A percentile compares a stretch with the other conserved stretches of the same genome.
phyloP scores from a whole-genome alignment of 2,888 invertebrate species.

The Papilio elwesi region DNA sequence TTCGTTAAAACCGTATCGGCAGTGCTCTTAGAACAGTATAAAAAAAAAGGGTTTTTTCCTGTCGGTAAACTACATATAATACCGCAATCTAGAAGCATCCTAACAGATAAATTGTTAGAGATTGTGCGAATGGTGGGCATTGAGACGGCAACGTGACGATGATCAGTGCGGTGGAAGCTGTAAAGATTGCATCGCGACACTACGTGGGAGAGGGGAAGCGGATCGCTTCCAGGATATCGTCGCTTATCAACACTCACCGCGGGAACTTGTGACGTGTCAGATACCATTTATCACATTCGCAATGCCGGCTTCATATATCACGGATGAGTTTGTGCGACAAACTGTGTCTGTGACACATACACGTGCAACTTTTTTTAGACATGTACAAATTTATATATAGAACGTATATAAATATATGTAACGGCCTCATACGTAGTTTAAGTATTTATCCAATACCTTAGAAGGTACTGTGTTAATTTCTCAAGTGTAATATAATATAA shows the following conservation, averaged over 20 bases:
- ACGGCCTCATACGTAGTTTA: too few species aligned
- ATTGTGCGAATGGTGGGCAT: slow-evolving; percentile 41
- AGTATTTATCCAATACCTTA: too few species aligned
- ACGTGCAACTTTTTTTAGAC: background rate
- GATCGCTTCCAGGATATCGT: slow-evolving; percentile 52
- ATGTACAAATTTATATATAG: background rate
- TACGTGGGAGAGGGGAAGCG: slow-evolving; percentile 42
- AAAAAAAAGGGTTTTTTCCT: too few species aligned
- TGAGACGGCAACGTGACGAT: slow-evolving; percentile 45
- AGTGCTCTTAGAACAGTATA: too few species aligned
- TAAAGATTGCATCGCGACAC: slow-evolving; percentile 49
- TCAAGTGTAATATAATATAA: too few species aligned
- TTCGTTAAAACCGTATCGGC: too few species aligned
- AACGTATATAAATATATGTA: background rate
- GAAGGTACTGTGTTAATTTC: too few species aligned
- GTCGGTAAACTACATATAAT: too few species aligned
- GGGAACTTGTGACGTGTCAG: slow-evolving; percentile 50
- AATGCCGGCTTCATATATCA: slow-evolving; percentile 10
- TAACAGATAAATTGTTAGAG: slow-evolving; percentile 14
- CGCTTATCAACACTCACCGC: slow-evolving; percentile 56
- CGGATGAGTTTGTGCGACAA: slow-evolving; percentile 9
- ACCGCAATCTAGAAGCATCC: too few species aligned
- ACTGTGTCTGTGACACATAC: background rate
- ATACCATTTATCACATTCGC: slow-evolving; percentile 36
- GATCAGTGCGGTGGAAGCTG: slow-evolving; percentile 43